Conservation (phyloP, 2,888 invertebrate genomes). For the Troides aeacus region DNA sequence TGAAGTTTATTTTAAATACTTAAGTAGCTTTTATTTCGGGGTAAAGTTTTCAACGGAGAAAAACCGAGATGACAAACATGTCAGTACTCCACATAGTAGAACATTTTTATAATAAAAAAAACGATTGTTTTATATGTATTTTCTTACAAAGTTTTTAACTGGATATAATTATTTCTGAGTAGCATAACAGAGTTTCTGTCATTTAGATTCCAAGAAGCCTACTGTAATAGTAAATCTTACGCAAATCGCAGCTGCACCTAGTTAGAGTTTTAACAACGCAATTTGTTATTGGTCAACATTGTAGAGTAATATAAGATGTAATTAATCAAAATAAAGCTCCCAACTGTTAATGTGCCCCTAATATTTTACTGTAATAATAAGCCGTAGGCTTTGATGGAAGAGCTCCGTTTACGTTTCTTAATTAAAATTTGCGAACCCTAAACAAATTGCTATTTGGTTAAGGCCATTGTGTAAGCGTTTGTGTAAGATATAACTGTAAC, state of each 20-base stretch:
- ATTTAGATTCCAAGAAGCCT: not conserved
- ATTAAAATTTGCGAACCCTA: constrained; percentile 52
- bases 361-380: constrained; percentile 34
- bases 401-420: constrained; percentile 43
- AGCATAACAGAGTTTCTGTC: too few relatives aligned
- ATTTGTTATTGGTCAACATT: not conserved
- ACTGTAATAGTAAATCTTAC: not conserved
- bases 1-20: too few relatives aligned
- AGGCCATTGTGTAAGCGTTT: constrained; percentile 30
- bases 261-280: not conserved
- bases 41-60: too few relatives aligned
- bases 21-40: too few relatives aligned
- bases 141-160: too few relatives aligned
- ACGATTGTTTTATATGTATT: too few relatives aligned
- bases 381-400: constrained; percentile 38
- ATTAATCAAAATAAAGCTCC: constrained; percentile 24
- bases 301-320: not conserved
- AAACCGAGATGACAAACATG: too few relatives aligned
- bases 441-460: constrained; percentile 40
- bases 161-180: too few relatives aligned
- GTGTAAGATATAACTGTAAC: not conserved
- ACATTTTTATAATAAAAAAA: too few relatives aligned
- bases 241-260: not conserved
- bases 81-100: too few relatives aligned
- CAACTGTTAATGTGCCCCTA: constrained; percentile 2